Base-by-base conservation (phyloP, 2,888 invertebrate genomes). In the Apotomis capreana region DNA sequence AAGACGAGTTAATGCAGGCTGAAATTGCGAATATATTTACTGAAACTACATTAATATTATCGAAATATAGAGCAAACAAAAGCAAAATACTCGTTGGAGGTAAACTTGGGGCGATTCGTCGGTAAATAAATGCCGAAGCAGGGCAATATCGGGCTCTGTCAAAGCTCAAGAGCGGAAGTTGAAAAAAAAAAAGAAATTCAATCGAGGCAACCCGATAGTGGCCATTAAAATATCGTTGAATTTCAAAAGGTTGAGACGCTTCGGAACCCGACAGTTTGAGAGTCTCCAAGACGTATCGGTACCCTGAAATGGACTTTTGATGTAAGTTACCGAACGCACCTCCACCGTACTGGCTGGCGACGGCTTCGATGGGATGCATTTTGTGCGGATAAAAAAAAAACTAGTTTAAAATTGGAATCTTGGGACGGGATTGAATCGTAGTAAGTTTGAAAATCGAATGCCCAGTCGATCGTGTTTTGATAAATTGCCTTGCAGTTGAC, bases 191-290 rank as follows among this genome's bases (percentile, higher is more conserved):
- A 65, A 65, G 78, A 80, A 82, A 89, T 87, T 86, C 87, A 89
- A 87, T 87, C 82, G 87, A 83, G 77, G 80, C 79, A 83, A 78
- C 78, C 80, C 89, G 88, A 91, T 91, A 91, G 90, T 88, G 88
- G 89, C 90, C 89, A 92, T 92, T 92, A 92, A 92, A 92, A 91
- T 89, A 91, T 90, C 89, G 90, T 91, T 88, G 90, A 90, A 89
- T 90, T 90, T 84, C 88, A 90, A 89, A 91, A 88, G 88, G 83
- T 83, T 83, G 83, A 85, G 86, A 85, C 83, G 85, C 81, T 85
- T 80, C 77, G 82, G 81, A 81, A 82, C 81, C 79, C 83, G 80
- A 84, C 84, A 84, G 86, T 84, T 82, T 75, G 78, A 76, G 77
- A 78, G 78, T 78, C 77, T 73, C 83, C 83, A 85, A 89, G 88